A percentile compares a stretch with the other conserved stretches of the same genome.
These are phyloP conservation scores for Ceyx cyanopectus DNA, from an alignment of 2,113 vertebrate genomes.

Conservation along the genomic window DNA sequence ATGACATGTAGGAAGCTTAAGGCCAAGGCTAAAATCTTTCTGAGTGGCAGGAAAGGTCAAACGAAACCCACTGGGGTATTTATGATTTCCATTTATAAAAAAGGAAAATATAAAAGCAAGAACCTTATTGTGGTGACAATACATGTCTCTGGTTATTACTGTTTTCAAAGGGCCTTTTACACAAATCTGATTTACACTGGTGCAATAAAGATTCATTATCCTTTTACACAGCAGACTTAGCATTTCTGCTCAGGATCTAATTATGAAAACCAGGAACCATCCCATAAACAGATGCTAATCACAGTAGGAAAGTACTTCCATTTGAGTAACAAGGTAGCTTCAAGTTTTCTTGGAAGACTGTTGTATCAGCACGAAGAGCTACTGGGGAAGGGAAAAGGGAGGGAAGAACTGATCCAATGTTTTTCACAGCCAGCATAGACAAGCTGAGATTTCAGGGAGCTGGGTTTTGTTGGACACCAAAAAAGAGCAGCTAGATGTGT, in stretches of 20 bases:
- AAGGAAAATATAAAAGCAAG: conserved; percentile 70
- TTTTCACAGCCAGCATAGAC: not conserved
- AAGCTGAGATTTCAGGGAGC: not conserved
- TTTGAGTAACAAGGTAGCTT: conserved; percentile 58
- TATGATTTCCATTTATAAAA: conserved; percentile 78
- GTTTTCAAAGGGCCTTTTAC: conserved; percentile 80
- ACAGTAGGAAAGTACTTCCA: conserved; percentile 60
- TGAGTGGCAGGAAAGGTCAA: conserved; percentile 83
- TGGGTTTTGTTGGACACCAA: not conserved
- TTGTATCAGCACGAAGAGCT: not conserved
- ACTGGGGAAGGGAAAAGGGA: not conserved
- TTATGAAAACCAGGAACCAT: conserved; percentile 75
- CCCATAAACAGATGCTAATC: conserved; percentile 79
- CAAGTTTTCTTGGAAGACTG: conserved; percentile 42
- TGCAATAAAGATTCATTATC: conserved; percentile 83
- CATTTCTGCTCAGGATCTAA: conserved; percentile 77
- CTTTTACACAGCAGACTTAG: conserved; percentile 72
- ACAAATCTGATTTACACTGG: conserved; percentile 80
- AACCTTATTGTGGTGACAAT: conserved; percentile 74
- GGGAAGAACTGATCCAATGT: not conserved
- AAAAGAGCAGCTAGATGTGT: not conserved
- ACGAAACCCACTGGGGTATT: conserved; percentile 71
- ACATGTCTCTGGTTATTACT: conserved; percentile 71
- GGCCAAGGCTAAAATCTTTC: conserved; percentile 75
- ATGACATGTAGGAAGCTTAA: conserved; percentile 82